phyloP scores from a whole-genome alignment of 2,888 invertebrate species.

The Agapostemon virescens region DNA sequence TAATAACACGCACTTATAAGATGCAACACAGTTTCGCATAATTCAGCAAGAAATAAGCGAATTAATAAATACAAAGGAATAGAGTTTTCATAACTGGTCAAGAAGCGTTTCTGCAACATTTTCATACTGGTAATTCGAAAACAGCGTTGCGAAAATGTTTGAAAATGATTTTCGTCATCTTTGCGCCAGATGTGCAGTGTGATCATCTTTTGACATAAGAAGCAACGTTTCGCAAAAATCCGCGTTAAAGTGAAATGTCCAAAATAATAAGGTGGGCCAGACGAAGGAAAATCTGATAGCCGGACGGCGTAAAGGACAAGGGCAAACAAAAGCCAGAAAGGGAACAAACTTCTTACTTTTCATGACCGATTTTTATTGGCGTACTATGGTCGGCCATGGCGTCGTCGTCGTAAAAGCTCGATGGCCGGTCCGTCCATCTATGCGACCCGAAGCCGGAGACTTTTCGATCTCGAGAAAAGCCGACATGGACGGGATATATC shows the following conservation, averaged over 20 bases:
- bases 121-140: neutral
- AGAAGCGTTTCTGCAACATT: no score
- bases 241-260: no score
- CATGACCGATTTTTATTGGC: conserved; percentile 75
- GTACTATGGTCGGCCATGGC: conserved; percentile 48
- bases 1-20: neutral
- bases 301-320: conserved; percentile 23
- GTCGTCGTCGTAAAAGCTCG: conserved; percentile 65
- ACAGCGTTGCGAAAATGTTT: neutral
- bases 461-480: conserved; percentile 49
- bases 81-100: no score
- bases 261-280: conserved; percentile 55
- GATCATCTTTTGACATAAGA: neutral
- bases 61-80: neutral
- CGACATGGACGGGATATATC: conserved; percentile 29
- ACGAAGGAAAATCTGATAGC: conserved; percentile 23
- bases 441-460: conserved; percentile 45
- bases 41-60: neutral
- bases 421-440: conserved; percentile 49
- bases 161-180: neutral
- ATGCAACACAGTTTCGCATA: neutral
- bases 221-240: neutral
- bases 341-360: conserved; percentile 72
- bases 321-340: conserved; percentile 47
- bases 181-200: no score